These are phyloP conservation scores for Sinohyriopsis cumingii DNA, from an alignment of 2,888 invertebrate genomes.

Conservation along the genomic window DNA sequence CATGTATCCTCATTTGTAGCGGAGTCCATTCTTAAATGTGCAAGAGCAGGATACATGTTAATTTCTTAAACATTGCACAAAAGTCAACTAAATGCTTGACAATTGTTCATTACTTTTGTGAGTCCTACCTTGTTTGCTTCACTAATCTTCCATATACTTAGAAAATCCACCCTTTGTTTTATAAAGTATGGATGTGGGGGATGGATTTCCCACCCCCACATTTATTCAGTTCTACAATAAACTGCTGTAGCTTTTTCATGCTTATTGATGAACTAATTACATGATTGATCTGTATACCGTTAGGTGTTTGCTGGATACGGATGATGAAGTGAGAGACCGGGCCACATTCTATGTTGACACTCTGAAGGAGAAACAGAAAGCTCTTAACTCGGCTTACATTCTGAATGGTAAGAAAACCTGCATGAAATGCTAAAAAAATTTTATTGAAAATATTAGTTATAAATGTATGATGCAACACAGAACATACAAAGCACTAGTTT, in stretches of 20 bases:
- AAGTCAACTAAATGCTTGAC: no score
- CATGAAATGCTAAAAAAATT: neutral
- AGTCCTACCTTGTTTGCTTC: no score
- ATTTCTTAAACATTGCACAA: no score
- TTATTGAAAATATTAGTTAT: neutral
- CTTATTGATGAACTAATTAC: neutral
- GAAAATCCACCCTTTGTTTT: no score
- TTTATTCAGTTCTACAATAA: neutral
- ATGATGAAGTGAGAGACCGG: conserved; percentile 98
- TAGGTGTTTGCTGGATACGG: conserved; percentile 86
- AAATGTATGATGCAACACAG: neutral
- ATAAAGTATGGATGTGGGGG: no score
- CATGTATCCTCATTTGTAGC: no score
- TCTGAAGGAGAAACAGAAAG: conserved; percentile 74
- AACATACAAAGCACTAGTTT: neutral
- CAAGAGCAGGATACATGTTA: no score
- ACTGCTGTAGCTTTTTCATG: neutral
- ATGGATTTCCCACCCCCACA: neutral
- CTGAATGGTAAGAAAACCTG: conserved; percentile 65
- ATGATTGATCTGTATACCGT: no score
- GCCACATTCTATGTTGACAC: conserved; percentile 96
- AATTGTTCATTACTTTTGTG: no score
- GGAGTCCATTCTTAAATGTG: no score
- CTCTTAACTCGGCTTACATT: conserved; percentile 70
- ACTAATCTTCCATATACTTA: no score